A percentile compares a stretch with the other conserved stretches of the same genome.
phyloP scores from a whole-genome alignment of 2,888 invertebrate species.

The Metalampra italica region DNA sequence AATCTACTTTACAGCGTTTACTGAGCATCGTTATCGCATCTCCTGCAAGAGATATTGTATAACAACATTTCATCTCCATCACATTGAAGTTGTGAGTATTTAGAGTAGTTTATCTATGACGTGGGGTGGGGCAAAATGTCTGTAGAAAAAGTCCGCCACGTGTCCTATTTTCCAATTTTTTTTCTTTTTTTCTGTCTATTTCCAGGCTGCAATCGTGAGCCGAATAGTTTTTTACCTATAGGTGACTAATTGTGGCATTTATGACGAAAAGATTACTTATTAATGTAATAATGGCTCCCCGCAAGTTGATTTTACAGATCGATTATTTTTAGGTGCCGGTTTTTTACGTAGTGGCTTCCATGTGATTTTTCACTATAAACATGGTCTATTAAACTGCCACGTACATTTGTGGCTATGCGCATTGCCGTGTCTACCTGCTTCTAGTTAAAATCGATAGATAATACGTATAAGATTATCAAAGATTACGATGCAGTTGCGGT shows the following conservation, averaged over 20 bases:
- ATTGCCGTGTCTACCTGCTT: not conserved
- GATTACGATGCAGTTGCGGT: too few species aligned
- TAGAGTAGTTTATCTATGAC: conserved; percentile 56
- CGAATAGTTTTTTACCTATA: conserved; percentile 3
- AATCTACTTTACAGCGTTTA: conserved; percentile 56
- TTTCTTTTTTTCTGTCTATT: conserved; percentile 33
- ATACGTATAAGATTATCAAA: not conserved
- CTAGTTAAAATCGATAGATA: not conserved
- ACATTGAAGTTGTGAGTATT: conserved; percentile 54
- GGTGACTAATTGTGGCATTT: not conserved
- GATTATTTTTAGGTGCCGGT: conserved; percentile 47
- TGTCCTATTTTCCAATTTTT: conserved; percentile 62
- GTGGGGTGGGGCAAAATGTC: conserved; percentile 74
- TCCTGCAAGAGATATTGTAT: conserved; percentile 44
- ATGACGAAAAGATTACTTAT: not conserved
- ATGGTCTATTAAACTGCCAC: too few species aligned
- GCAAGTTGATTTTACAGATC: conserved; percentile 47
- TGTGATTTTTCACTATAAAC: conserved; percentile 1
- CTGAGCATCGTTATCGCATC: conserved; percentile 37
- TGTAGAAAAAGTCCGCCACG: conserved; percentile 67
- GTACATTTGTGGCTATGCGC: too few species aligned
- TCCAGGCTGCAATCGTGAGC: conserved; percentile 14
- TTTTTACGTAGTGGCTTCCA: conserved; percentile 11
- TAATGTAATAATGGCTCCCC: conserved; percentile 1
- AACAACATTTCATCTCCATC: conserved; percentile 43